phyloP scores from a whole-genome alignment of 2,797 vertebrate species.

The Sciaenops ocellatus region DNA sequence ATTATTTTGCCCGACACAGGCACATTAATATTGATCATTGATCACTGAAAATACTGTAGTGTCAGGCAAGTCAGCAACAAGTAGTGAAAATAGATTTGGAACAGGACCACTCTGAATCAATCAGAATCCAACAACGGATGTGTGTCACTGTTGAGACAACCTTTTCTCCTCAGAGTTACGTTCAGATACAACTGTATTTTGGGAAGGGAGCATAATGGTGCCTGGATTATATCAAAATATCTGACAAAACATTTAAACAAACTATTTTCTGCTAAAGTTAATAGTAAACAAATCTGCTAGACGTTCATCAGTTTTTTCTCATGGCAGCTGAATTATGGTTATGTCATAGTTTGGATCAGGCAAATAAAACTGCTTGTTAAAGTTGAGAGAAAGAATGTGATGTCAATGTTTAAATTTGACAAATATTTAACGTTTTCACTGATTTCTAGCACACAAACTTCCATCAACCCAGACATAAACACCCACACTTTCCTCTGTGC shows the following conservation, averaged over 20 bases:
- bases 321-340: neutral
- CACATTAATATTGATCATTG: conserved; percentile 68
- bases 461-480: conserved; percentile 12
- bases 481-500: neutral
- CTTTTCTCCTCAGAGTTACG: conserved; percentile 63
- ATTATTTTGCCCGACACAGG: conserved; percentile 68
- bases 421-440: neutral
- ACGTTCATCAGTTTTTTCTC: neutral
- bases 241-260: neutral
- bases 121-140: conserved; percentile 36
- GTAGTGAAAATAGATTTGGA: conserved; percentile 49
- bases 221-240: conserved; percentile 18
- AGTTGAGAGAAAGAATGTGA: neutral
- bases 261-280: neutral
- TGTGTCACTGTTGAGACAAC: conserved; percentile 62
- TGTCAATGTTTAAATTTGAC: neutral
- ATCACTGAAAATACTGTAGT: conserved; percentile 53
- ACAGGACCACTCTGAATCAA: conserved; percentile 47
- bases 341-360: too few relatives aligned
- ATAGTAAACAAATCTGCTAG: neutral
- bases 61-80: conserved; percentile 59
- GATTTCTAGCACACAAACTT: neutral
- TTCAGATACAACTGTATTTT: conserved; percentile 32
- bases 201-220: neutral
- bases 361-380: neutral